A percentile compares a stretch with the other conserved stretches of the same genome.
These are phyloP conservation scores for Eucriotettix oculatus DNA, from an alignment of 2,888 invertebrate species.

Conservation along the genomic window DNA sequence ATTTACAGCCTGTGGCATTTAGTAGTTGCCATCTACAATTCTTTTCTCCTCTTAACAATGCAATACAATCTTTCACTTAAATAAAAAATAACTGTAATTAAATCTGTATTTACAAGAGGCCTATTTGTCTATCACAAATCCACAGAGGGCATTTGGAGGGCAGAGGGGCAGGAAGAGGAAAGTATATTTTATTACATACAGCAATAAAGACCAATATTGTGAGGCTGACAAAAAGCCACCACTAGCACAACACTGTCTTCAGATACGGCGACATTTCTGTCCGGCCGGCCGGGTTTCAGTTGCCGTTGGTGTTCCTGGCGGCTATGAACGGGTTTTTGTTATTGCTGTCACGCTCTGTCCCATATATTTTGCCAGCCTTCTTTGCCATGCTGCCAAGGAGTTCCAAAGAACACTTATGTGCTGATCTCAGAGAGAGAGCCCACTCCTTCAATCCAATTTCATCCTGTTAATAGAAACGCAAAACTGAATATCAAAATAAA, in stretches of 20 bases:
- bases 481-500: background rate
- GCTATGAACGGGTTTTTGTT: constrained; percentile 31
- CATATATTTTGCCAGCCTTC: constrained; percentile 98
- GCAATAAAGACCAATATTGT: background rate
- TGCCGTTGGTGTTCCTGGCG: constrained; percentile 37
- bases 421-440: constrained; percentile 86
- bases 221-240: background rate
- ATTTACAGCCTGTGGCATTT: background rate
- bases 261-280: background rate
- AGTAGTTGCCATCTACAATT: background rate
- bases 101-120: background rate
- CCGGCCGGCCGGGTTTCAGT: constrained; percentile 14
- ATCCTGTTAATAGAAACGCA: constrained; percentile 41
- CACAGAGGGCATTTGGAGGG: background rate
- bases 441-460: constrained; percentile 98
- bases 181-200: background rate
- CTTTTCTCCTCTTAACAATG: background rate
- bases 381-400: constrained; percentile 93
- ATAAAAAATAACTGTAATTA: background rate
- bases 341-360: constrained; percentile 45
- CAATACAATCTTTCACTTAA: background rate
- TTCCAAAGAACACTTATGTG: constrained; percentile 91
- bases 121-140: background rate
- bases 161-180: background rate
- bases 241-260: background rate